phyloP scores from a whole-genome alignment of 2,113 vertebrate species.

The Prochilodus magdalenae region DNA sequence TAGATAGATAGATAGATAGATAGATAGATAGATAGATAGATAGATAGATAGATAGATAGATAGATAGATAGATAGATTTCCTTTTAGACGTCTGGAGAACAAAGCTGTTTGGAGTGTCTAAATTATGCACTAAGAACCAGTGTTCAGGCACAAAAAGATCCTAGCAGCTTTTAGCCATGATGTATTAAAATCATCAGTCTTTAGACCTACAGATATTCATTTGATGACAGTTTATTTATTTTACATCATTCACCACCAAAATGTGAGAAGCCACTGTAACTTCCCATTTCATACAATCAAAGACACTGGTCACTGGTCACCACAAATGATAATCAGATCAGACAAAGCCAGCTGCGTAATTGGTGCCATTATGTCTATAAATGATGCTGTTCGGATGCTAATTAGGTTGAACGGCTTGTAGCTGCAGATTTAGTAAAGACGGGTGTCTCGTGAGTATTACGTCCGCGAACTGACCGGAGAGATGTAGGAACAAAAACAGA shows the following conservation, averaged over 20 bases:
- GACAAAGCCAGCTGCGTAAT: not conserved
- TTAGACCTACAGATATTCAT: not conserved
- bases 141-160: no score
- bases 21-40: no score
- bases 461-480: conserved; percentile 58
- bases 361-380: conserved; percentile 11
- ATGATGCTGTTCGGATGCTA: not conserved
- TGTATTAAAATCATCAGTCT: not conserved
- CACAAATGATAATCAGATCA: not conserved
- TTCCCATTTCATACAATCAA: not conserved
- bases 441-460: conserved; percentile 41
- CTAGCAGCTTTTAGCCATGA: no score
- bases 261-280: not conserved
- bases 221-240: not conserved
- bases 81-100: no score
- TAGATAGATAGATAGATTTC: no score
- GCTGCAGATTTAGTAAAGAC: conserved; percentile 18
- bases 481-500: conserved; percentile 66
- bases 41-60: no score
- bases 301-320: not conserved
- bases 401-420: conserved; percentile 13
- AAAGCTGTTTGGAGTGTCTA: no score
- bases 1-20: no score
- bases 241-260: not conserved
- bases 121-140: no score